These are phyloP conservation scores for Harpalus rubripes DNA, from an alignment of 2,888 invertebrate species.

Conservation along the genomic window DNA sequence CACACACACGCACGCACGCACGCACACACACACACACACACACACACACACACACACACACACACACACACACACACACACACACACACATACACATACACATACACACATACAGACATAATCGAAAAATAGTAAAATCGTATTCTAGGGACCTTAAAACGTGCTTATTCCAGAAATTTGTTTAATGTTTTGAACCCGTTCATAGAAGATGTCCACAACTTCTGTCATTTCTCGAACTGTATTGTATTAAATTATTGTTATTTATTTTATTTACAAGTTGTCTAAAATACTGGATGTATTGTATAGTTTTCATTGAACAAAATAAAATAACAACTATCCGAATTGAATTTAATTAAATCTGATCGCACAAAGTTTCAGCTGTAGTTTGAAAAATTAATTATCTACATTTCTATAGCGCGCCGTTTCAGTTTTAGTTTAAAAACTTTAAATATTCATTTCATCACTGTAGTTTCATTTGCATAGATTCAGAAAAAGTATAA, in stretches of 20 bases:
- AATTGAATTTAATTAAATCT: slow-evolving; percentile 3
- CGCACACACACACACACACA: too few species aligned
- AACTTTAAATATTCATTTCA: slow-evolving; percentile 32
- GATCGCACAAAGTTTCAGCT: neutral
- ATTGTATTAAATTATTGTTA: neutral
- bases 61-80: too few species aligned
- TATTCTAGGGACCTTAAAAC: too few species aligned
- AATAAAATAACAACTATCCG: neutral
- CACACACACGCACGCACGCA: too few species aligned
- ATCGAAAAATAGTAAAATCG: too few species aligned
- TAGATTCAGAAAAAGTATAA: slow-evolving; percentile 51
- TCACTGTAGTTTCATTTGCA: slow-evolving; percentile 27
- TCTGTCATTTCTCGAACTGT: too few species aligned
- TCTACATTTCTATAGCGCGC: neutral
- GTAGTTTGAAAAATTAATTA: slow-evolving; percentile 3
- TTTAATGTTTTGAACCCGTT: too few species aligned
- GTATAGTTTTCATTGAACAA: neutral
- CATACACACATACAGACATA: too few species aligned
- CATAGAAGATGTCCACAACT: too few species aligned
- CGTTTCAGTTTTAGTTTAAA: neutral
- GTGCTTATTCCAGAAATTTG: too few species aligned
- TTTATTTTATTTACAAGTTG: neutral
- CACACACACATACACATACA: too few species aligned
- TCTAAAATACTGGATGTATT: neutral
- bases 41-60: too few species aligned